Percentiles rank a stretch among this genome's conserved stretches.
phyloP scores from a whole-genome alignment of 2,797 vertebrate species.

The Smutsia gigantea region DNA sequence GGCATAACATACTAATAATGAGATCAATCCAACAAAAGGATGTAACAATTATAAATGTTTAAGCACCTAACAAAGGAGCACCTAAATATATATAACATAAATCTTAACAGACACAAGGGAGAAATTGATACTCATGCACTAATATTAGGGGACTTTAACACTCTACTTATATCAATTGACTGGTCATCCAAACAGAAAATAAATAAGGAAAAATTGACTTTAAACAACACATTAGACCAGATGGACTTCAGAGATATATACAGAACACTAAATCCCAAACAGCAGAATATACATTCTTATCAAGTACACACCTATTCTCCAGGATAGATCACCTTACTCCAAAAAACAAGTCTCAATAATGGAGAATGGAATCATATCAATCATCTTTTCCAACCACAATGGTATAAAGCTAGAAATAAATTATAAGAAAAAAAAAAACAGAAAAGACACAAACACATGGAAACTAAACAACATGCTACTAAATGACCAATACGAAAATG shows the following conservation, averaged over 20 bases:
- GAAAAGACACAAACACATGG: background rate
- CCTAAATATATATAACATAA: background rate
- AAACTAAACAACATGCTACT: background rate
- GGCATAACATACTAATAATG: background rate
- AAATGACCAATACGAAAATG: background rate
- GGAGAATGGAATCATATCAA: background rate
- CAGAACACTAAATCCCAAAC: background rate
- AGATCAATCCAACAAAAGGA: background rate
- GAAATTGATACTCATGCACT: background rate
- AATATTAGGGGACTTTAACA: background rate
- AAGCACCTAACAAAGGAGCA: background rate
- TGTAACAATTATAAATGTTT: background rate
- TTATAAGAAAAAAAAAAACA: background rate
- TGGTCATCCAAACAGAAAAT: background rate
- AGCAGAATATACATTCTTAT: background rate
- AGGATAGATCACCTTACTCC: background rate
- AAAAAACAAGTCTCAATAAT: background rate
- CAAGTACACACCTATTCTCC: background rate
- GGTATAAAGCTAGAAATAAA: background rate
- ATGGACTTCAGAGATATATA: background rate
- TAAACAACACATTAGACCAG: background rate
- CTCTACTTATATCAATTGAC: background rate
- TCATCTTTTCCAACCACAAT: background rate
- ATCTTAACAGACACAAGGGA: background rate
- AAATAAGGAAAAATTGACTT: background rate